Conservation (phyloP, 2,888 invertebrate genomes). For the Zootermopsis nevadensis region DNA sequence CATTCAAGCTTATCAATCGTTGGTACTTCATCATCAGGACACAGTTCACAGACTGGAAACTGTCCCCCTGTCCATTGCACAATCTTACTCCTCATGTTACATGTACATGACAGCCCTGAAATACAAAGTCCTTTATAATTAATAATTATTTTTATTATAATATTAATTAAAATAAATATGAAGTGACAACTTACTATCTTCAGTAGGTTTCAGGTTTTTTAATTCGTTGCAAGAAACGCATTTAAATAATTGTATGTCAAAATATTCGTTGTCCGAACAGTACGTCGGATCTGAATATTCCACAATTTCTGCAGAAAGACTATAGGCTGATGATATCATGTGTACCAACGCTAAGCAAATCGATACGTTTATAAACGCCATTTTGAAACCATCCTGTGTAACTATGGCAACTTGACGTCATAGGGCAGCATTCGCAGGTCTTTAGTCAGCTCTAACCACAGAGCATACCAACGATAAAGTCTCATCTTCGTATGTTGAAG, state of each 20-base stretch:
- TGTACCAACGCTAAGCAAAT: too few relatives aligned
- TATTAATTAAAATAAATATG: not conserved
- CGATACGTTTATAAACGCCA: not conserved
- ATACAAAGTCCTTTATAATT: conserved; percentile 24
- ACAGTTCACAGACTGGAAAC: conserved; percentile 58
- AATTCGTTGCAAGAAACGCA: conserved; percentile 64
- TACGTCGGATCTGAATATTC: conserved; percentile 42
- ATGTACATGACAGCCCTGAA: conserved; percentile 65
- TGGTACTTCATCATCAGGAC: conserved; percentile 58
- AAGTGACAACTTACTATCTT: conserved; percentile 60
- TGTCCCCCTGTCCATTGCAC: conserved; percentile 48
- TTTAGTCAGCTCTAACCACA: too few relatives aligned
- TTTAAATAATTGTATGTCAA: conserved; percentile 64
- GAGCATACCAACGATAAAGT: not conserved
- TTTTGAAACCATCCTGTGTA: not conserved
- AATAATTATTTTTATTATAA: too few relatives aligned
- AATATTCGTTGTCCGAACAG: conserved; percentile 65
- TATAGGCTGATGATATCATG: not conserved
- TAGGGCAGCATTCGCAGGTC: not conserved
- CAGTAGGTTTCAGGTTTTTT: conserved; percentile 61
- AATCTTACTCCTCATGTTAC: conserved; percentile 61
- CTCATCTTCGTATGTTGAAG: not conserved
- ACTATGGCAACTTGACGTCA: not conserved
- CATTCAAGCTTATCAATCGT: conserved; percentile 61
- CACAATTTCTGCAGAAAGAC: conserved; percentile 40